Conservation (phyloP, 1,140 invertebrate genomes). For the Megathymus violae region DNA sequence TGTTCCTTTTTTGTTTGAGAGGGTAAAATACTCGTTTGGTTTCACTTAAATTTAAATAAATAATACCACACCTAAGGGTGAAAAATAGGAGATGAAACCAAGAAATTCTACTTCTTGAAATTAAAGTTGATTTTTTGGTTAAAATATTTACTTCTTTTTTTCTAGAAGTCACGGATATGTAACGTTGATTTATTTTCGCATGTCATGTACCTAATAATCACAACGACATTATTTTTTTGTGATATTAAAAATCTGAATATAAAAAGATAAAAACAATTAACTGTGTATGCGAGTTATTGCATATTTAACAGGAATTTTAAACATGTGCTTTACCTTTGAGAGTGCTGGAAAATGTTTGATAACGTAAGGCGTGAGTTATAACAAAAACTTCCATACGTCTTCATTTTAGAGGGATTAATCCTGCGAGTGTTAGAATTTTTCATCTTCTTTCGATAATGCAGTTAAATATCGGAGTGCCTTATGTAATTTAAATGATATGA, state of each 20-base stretch:
- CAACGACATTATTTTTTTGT: not conserved
- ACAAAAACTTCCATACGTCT: constrained; percentile 74
- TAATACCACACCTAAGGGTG: too few relatives aligned
- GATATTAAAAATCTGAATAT: not conserved
- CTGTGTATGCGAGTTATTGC: not conserved
- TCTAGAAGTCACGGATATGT: too few relatives aligned
- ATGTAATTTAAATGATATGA: constrained; percentile 82
- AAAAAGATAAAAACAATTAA: too few relatives aligned
- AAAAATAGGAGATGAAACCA: too few relatives aligned
- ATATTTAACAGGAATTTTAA: not conserved
- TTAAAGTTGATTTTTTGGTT: too few relatives aligned
- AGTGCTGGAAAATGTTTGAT: constrained; percentile 35
- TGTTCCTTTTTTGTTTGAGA: too few relatives aligned
- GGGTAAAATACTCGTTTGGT: too few relatives aligned
- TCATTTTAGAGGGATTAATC: constrained; percentile 64
- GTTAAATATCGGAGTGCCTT: constrained; percentile 82
- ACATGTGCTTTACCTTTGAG: constrained; percentile 6
- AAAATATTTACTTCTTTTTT: too few relatives aligned
- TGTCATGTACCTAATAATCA: too few relatives aligned
- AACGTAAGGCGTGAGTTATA: constrained; percentile 37
- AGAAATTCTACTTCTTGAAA: too few relatives aligned
- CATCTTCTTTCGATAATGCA: constrained; percentile 75
- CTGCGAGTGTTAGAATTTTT: constrained; percentile 64
- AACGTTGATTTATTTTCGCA: too few relatives aligned
- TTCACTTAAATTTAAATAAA: too few relatives aligned